Percentiles rank a stretch among this genome's conserved stretches.
These are phyloP conservation scores for Leptodactylus fuscus DNA, from an alignment of 2,113 vertebrate genomes.

Conservation along the genomic window DNA sequence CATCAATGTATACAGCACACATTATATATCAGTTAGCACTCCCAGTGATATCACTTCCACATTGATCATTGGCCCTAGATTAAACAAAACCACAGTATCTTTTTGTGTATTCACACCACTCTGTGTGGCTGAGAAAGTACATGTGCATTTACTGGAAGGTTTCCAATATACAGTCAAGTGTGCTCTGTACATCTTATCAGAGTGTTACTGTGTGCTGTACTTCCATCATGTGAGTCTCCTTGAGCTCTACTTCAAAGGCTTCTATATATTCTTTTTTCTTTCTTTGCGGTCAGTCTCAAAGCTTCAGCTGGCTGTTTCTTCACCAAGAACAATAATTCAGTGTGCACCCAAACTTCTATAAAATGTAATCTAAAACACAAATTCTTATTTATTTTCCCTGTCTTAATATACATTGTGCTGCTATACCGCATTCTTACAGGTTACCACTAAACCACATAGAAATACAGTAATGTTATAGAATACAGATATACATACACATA, in stretches of 20 bases:
- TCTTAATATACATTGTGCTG: too few relatives aligned
- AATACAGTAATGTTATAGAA: too few relatives aligned
- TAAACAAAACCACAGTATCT: not conserved
- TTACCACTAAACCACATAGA: too few relatives aligned
- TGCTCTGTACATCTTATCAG: not conserved
- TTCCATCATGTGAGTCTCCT: not conserved
- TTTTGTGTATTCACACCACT: not conserved
- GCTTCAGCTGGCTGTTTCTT: too few relatives aligned
- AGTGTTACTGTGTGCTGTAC: not conserved
- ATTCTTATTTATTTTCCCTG: too few relatives aligned
- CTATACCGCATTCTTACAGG: too few relatives aligned
- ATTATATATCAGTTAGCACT: constrained; percentile 11
- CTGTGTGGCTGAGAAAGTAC: not conserved
- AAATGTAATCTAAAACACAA: too few relatives aligned
- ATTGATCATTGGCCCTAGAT: not conserved
- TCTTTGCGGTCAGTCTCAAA: not conserved
- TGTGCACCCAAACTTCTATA: too few relatives aligned
- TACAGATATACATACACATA: too few relatives aligned
- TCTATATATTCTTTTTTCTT: not conserved
- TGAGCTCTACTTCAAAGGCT: not conserved
- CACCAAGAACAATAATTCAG: too few relatives aligned
- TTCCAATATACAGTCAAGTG: not conserved
- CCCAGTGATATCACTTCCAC: not conserved
- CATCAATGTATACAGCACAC: not conserved
- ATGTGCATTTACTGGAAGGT: not conserved